Evolutionary conservation across 35 echinoderm and acorn worm species (phyloP).

Genomic region (Amphiura filiformis): DNA sequence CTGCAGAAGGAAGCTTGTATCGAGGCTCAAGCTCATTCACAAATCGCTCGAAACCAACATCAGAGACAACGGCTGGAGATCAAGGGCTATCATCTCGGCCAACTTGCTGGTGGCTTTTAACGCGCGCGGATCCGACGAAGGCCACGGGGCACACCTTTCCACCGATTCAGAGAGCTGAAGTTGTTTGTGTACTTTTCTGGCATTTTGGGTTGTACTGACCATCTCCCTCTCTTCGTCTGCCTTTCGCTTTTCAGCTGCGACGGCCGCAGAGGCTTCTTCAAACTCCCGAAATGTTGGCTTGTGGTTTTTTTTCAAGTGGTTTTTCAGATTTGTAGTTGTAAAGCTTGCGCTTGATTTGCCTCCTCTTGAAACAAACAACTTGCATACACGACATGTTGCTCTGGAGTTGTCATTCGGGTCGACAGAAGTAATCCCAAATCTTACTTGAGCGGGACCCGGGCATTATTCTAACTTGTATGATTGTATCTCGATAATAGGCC

Average conservation of each 20-base stretch:
- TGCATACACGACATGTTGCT: too few species aligned
- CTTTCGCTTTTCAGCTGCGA: neutral
- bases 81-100: neutral
- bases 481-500: too few species aligned
- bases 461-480: too few species aligned
- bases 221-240: neutral
- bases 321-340: neutral
- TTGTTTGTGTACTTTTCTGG: neutral
- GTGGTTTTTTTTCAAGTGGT: neutral
- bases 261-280: too few species aligned
- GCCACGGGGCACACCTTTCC: neutral
- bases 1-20: neutral
- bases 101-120: neutral
- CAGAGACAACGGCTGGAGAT: neutral
- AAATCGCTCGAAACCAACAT: constrained; percentile 4
- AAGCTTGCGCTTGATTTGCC: too few species aligned
- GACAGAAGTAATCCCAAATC: too few species aligned
- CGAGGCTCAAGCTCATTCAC: neutral
- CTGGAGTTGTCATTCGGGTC: too few species aligned
- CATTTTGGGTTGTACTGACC: neutral
- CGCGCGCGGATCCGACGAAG: neutral
- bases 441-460: too few species aligned
- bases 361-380: too few species aligned
- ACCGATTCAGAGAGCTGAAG: neutral
- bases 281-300: neutral